Evolutionary conservation across 2,113 vertebrate genomes (phyloP).

Genomic region (Istiophorus platypterus): DNA sequence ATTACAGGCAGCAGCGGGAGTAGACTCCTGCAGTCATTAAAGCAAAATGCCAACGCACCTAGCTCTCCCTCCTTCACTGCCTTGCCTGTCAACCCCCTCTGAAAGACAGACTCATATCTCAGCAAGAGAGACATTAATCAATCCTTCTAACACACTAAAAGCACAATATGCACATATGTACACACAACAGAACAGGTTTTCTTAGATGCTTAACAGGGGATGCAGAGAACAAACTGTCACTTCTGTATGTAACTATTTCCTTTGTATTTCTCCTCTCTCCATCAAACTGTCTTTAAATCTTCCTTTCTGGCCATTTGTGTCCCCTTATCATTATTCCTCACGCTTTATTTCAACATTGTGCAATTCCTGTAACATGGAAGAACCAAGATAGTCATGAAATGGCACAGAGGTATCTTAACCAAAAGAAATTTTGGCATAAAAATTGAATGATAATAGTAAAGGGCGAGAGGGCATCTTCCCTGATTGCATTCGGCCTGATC

Average conservation of each 20-base stretch:
- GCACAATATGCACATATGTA: constrained; percentile 26
- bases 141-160: constrained; percentile 52
- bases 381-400: background rate
- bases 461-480: background rate
- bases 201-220: constrained; percentile 25
- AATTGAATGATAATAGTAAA: background rate
- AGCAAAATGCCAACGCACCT: constrained; percentile 81
- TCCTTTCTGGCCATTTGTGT: background rate
- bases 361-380: background rate
- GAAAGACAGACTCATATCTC: constrained; percentile 62
- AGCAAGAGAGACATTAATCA: constrained; percentile 63
- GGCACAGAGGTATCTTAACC: background rate
- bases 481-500: background rate
- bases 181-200: constrained; percentile 50
- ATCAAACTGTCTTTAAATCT: background rate
- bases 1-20: constrained; percentile 85
- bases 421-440: background rate
- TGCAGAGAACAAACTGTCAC: constrained; percentile 17
- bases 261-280: background rate
- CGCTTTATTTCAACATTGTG: background rate
- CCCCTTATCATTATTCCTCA: background rate
- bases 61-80: constrained; percentile 61
- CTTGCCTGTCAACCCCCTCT: constrained; percentile 58
- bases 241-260: constrained; percentile 3
- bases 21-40: constrained; percentile 82